These are phyloP conservation scores for Girardinus metallicus DNA, from an alignment of 2,797 vertebrate genomes.

Conservation along the genomic window DNA sequence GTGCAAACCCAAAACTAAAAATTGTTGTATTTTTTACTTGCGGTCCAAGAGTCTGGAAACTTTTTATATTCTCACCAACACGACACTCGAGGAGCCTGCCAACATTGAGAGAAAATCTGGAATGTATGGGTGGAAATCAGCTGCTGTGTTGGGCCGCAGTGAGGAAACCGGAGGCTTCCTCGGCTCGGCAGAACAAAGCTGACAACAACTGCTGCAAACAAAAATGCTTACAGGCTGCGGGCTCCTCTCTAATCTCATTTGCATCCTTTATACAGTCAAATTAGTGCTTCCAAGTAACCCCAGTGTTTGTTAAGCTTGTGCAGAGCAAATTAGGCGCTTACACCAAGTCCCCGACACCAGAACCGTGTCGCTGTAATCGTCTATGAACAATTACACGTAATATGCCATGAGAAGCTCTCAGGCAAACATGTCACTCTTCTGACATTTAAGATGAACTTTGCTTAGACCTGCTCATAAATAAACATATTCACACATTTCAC, in stretches of 20 bases:
- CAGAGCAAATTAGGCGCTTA: constrained; percentile 43
- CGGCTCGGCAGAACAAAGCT: constrained; percentile 22
- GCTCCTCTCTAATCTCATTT: constrained; percentile 52
- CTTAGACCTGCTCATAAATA: constrained; percentile 38
- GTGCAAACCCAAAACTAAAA: not conserved
- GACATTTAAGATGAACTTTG: constrained; percentile 54
- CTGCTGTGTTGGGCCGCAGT: constrained; percentile 17
- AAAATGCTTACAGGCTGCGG: constrained; percentile 28
- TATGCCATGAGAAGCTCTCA: constrained; percentile 57
- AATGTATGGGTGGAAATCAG: constrained; percentile 27
- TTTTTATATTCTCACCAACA: constrained; percentile 1
- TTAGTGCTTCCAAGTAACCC: constrained; percentile 45
- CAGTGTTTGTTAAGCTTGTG: constrained; percentile 39
- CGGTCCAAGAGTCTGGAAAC: not conserved
- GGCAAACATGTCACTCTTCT: constrained; percentile 57
- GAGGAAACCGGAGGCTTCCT: constrained; percentile 12
- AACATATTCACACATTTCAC: constrained; percentile 36
- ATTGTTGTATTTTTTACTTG: not conserved
- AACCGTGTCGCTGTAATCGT: constrained; percentile 47
- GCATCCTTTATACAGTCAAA: constrained; percentile 54
- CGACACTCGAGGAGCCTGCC: not conserved
- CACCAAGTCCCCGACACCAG: constrained; percentile 17
- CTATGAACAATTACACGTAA: constrained; percentile 50
- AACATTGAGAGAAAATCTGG: constrained; percentile 10
- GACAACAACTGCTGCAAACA: constrained; percentile 42